Evolutionary conservation across 1,140 invertebrate genomes (phyloP).

Genomic region (Anthonomus grandis): DNA sequence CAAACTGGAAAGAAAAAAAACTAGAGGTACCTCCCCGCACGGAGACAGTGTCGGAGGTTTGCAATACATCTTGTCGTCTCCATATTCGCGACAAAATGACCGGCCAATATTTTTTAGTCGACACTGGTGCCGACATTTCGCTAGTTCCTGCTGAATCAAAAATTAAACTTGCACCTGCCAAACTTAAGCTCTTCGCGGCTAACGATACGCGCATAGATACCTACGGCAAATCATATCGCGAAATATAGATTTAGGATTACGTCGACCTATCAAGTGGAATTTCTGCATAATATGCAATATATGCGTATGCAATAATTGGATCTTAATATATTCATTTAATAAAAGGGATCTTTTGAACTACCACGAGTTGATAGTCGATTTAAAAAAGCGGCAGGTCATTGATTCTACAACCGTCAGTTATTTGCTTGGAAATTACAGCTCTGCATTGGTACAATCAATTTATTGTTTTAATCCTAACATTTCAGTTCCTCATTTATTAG

Average conservation of each 20-base stretch:
- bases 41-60: background rate
- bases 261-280: conserved; percentile 40
- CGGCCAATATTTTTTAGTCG: background rate
- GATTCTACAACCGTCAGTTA: conserved; percentile 25
- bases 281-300: conserved; percentile 48
- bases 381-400: conserved; percentile 36
- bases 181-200: background rate
- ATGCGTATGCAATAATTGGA: conserved; percentile 44
- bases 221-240: background rate
- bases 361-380: conserved; percentile 42
- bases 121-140: background rate
- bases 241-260: background rate
- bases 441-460: background rate
- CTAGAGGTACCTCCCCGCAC: conserved; percentile 2
- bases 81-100: conserved; percentile 1
- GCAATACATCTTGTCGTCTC: background rate
- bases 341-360: conserved; percentile 46
- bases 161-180: background rate
- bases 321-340: too few relatives aligned
- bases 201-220: background rate
- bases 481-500: background rate
- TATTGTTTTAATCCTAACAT: background rate
- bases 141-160: background rate
- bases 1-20: conserved; percentile 2
- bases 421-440: background rate